phyloP scores from a whole-genome alignment of 2,888 invertebrate genomes.

The Saturnia japonica region DNA sequence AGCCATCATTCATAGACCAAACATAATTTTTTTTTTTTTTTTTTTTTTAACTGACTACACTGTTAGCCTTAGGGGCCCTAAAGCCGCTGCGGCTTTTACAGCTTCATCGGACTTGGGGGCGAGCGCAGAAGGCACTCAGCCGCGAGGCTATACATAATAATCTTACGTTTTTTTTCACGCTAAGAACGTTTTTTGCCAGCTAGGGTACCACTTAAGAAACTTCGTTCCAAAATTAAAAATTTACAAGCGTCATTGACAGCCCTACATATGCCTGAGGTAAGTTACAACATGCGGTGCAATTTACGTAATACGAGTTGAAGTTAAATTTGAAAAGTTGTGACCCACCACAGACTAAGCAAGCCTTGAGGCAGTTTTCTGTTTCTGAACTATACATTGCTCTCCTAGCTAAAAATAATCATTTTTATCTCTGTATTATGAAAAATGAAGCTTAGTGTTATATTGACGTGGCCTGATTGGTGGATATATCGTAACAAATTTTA shows the following conservation, averaged over 20 bases:
- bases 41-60: too few species aligned
- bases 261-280: slow-evolving; percentile 13
- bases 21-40: too few species aligned
- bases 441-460: neutral
- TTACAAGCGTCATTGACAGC: neutral
- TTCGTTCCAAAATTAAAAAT: neutral
- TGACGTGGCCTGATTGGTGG: neutral
- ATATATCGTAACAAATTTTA: neutral
- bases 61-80: too few species aligned
- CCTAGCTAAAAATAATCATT: neutral
- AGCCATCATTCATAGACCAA: too few species aligned
- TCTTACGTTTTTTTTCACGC: too few species aligned
- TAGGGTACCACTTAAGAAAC: too few species aligned
- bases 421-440: neutral
- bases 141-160: too few species aligned
- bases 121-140: too few species aligned
- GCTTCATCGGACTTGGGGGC: too few species aligned
- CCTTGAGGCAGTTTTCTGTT: slow-evolving; percentile 3
- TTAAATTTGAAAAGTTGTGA: slow-evolving; percentile 32
- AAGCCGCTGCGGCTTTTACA: too few species aligned
- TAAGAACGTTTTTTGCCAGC: too few species aligned
- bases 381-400: neutral
- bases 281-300: slow-evolving; percentile 26
- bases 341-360: slow-evolving; percentile 18
- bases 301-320: slow-evolving; percentile 37